Evolutionary conservation across 2,797 vertebrate genomes (phyloP).

Genomic region (Corythornis leucogaster): DNA sequence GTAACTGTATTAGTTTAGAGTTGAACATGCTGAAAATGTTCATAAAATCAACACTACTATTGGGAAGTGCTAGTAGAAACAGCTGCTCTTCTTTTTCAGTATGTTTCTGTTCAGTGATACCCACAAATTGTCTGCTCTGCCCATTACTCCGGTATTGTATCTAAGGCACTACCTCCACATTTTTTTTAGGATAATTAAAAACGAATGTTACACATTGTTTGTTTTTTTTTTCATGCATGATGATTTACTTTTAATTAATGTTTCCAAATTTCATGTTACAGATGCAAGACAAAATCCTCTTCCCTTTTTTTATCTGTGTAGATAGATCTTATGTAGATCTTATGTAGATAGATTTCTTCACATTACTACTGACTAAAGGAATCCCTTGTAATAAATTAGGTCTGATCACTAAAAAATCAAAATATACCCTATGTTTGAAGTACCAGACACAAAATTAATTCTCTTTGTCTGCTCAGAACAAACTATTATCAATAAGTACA

Average conservation of each 20-base stretch:
- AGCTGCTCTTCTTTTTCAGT: not conserved
- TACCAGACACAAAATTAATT: not conserved
- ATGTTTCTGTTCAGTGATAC: not conserved
- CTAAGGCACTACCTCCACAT: not conserved
- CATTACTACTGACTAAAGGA: not conserved
- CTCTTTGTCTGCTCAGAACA: not conserved
- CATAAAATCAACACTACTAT: not conserved
- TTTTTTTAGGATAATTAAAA: not conserved
- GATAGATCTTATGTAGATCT: not conserved
- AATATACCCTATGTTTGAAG: not conserved
- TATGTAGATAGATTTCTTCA: not conserved
- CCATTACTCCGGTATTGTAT: not conserved
- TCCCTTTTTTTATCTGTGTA: not conserved
- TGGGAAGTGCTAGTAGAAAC: not conserved
- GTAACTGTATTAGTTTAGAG: not conserved
- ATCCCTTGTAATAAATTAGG: not conserved
- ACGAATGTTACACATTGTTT: not conserved
- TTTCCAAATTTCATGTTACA: not conserved
- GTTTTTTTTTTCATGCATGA: not conserved
- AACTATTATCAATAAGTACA: constrained; percentile 2
- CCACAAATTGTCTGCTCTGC: not conserved
- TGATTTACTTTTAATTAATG: not conserved
- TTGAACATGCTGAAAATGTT: not conserved
- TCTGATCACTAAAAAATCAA: not conserved
- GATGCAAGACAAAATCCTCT: not conserved